Evolutionary conservation across 2,113 vertebrate species (phyloP), one percentile per base, ranked within the genome.

Genomic region (Pantherophis guttatus): DNA sequence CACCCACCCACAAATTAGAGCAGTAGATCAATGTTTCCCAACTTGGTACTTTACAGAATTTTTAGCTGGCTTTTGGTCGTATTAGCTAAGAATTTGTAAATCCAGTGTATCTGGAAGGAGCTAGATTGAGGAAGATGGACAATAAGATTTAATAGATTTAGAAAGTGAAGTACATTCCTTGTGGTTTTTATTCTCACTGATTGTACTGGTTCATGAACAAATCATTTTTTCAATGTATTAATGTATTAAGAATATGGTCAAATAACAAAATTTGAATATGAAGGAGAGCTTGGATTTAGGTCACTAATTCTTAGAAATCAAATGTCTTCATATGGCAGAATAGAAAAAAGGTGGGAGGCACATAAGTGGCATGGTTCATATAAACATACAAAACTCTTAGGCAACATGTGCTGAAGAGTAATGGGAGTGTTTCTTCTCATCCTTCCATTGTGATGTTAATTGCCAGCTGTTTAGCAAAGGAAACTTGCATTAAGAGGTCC

Each of bases 1-100:
- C 93, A 95, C 89, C 86, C 94, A 91, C 96, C 5, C 4, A 95
- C 4, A 21, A 96, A 96, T 94, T 94, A 95, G 12, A 87, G n/a
- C 52, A 89, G 57, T 75, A 95, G 92, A 93, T 92, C 92, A 92
- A 39, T 17, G 0, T 81, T 81, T 81, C 33, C 33, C 75, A 81
- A 21, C 33, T 44, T 81, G 33, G 75, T 81, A 44, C 33, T 81
- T 81, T 44, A 33, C 39, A 44, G 33, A 44, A 39, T 81, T 44
- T 44, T 3, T 39, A 81, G 75, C 75, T 3, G 4, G 33, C 75
- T 19, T 44, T 81, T 44, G 75, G 75, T 81, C 75, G 44, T 81
- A 81, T 81, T 44, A 81, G 70, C 70, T 81, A 81, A 81, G 75
- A 81, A 44, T 81, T 21, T 81, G 75, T 44, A 10, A 81, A 9